phyloP scores from a whole-genome alignment of 2,113 vertebrate genomes.

The Onychorhynchus coronatus region DNA sequence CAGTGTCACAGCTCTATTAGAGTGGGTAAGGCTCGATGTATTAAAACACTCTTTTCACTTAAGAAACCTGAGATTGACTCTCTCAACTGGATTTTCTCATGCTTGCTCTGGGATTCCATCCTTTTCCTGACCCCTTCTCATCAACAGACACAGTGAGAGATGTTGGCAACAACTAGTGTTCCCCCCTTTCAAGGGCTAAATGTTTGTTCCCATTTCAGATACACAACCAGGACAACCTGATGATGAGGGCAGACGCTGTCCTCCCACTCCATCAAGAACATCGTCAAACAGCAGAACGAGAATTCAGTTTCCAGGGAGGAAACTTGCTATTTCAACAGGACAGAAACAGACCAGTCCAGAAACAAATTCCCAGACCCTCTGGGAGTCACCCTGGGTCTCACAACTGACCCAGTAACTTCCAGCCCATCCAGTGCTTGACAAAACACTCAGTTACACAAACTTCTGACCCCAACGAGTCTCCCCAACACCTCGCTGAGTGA shows the following conservation, averaged over 20 bases:
- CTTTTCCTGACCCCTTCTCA: not conserved
- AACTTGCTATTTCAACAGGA: constrained; percentile 1
- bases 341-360: not conserved
- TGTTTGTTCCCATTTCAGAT: not conserved
- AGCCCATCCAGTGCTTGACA: not conserved
- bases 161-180: not conserved
- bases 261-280: not conserved
- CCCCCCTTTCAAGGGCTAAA: not conserved
- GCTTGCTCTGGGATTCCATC: constrained; percentile 6
- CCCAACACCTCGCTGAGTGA: constrained; percentile 17
- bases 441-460: not conserved
- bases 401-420: not conserved
- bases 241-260: not conserved
- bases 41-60: not conserved
- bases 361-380: not conserved
- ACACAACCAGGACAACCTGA: not conserved
- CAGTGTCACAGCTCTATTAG: not conserved
- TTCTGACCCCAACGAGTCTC: not conserved
- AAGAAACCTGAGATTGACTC: constrained; percentile 53
- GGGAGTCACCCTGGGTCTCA: not conserved
- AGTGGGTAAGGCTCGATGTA: not conserved
- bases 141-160: not conserved
- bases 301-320: not conserved
- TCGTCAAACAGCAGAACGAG: constrained; percentile 17
- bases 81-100: constrained; percentile 2